phyloP scores from a whole-genome alignment of 1,140 invertebrate species.

The Microplitis mediator region DNA sequence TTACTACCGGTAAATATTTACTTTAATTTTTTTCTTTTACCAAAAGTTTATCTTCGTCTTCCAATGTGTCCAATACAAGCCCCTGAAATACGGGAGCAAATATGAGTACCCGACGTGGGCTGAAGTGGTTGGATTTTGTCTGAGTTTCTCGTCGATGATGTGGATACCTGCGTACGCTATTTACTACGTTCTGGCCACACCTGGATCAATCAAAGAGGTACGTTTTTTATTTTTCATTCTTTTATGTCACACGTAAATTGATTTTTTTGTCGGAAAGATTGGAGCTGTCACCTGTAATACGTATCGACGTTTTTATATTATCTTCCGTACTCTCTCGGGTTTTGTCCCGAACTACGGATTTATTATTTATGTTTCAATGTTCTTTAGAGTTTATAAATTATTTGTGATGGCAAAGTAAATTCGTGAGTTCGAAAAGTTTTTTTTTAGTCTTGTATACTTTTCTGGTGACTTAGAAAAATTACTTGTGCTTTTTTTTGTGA shows the following conservation, averaged over 20 bases:
- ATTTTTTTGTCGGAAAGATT: background rate
- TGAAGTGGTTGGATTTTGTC: constrained; percentile 71
- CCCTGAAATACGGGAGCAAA: constrained; percentile 68
- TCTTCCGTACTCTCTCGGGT: too few species aligned
- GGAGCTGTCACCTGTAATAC: too few species aligned
- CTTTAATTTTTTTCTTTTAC: constrained; percentile 33
- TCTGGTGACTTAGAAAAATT: too few species aligned
- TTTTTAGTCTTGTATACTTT: too few species aligned
- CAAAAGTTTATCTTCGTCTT: constrained; percentile 73
- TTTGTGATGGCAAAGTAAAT: too few species aligned
- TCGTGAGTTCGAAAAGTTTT: too few species aligned
- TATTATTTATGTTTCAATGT: too few species aligned
- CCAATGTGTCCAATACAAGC: constrained; percentile 71
- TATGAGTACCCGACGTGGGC: constrained; percentile 80
- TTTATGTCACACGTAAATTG: background rate
- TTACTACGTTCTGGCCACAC: constrained; percentile 62
- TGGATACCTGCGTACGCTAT: constrained; percentile 73
- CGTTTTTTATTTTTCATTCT: constrained; percentile 4
- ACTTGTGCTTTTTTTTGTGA: too few species aligned
- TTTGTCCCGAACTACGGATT: too few species aligned
- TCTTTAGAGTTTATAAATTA: too few species aligned
- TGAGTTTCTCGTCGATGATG: constrained; percentile 78
- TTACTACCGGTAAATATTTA: background rate
- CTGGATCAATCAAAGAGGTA: constrained; percentile 65
- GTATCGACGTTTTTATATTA: background rate